Base-by-base conservation (phyloP, 2,113 vertebrate species). In the Gymnorhina tibicen region DNA sequence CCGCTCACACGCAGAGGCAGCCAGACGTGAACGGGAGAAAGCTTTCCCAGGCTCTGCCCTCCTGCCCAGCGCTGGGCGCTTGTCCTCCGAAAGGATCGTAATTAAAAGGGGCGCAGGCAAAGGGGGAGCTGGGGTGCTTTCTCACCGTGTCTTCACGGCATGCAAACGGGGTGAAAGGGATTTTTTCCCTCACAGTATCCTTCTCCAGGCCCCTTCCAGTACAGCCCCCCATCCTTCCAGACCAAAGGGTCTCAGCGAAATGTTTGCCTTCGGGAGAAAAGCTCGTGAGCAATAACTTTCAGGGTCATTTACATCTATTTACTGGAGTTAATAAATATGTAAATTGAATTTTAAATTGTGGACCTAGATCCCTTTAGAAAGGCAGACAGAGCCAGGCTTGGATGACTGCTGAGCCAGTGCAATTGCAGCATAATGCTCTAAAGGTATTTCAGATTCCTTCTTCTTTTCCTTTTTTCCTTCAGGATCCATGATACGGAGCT, bases 11-110 rank as follows among this genome's bases (percentile, higher is more conserved):
- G 97, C 95, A 97, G 92, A 95, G 96, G 96, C 98, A 98, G 94
- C 97, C 98, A 94, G 91, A 98, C 96, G 97, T 98, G 98, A 98
- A 98, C 92, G 96, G 98, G 97, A 98, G 98, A 98, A 98, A 98
- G 97, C 92, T 79, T 96, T 46, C 72, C 96, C 97, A 98, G 96
- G 59, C 49, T 85, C 39, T 33, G 33, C 96, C 80, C 81, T 88
- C 77, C 86, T 86, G 85, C 91, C 53, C 17, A 70, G 87, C 6
- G 20, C 81, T 16, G 86, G 47, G 16, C 17, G 46, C 74, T 44
- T 55, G 63, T 56, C 85, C 92, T 95, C 92, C 76, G 27, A 87
- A 93, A 70, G n/a, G 33, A 80, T 59, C 28, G 21, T 67, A 67
- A 95, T 94, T 87, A 87, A 95, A 96, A 92, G 91, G 70, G 81